These are phyloP conservation scores for Columba guinea DNA, from an alignment of 2,797 vertebrate genomes.

Conservation along the genomic window DNA sequence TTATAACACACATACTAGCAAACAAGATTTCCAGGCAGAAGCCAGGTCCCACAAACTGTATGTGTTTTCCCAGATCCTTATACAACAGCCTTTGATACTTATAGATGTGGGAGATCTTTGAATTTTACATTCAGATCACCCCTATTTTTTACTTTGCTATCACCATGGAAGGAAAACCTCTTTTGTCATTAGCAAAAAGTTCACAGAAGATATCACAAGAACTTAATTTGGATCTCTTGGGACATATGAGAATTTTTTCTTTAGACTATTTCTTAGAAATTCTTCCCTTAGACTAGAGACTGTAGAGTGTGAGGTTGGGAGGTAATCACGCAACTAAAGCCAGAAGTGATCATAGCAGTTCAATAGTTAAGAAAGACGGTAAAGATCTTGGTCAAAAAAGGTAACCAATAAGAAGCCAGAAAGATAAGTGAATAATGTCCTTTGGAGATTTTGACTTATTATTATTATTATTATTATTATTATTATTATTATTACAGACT, in stretches of 20 bases:
- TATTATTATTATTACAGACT: background rate
- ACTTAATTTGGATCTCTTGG: background rate
- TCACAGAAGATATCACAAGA: background rate
- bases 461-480: too few relatives aligned
- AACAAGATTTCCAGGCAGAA: background rate
- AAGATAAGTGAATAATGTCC: background rate
- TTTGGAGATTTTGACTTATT: background rate
- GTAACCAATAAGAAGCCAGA: background rate
- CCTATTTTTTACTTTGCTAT: background rate
- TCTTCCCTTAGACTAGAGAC: background rate
- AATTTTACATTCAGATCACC: background rate
- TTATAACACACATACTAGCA: background rate
- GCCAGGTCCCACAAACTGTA: background rate
- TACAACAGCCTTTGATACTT: background rate
- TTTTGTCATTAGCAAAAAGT: background rate
- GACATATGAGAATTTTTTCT: background rate
- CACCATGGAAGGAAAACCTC: background rate
- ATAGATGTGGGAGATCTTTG: background rate
- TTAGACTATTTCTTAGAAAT: background rate
- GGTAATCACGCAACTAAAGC: background rate
- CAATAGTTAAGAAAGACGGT: background rate
- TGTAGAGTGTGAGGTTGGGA: background rate
- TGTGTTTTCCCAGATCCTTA: background rate
- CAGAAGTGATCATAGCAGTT: background rate
- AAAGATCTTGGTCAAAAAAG: background rate